These are phyloP conservation scores for Lepus europaeus DNA, from an alignment of 2,113 vertebrate species.

Conservation along the genomic window DNA sequence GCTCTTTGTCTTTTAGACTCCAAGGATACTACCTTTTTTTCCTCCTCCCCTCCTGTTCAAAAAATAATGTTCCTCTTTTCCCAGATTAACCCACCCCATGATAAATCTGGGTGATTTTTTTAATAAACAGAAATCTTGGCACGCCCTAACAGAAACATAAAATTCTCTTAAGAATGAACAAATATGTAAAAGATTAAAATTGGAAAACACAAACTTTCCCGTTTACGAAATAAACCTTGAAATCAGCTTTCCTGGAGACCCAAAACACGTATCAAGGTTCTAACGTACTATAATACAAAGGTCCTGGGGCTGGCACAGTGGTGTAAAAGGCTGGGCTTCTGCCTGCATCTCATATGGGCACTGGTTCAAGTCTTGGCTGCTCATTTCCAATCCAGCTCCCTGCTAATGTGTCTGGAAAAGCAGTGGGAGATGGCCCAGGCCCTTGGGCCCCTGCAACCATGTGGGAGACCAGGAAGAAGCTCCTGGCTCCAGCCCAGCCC, in stretches of 20 bases:
- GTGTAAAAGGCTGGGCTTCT: too few species aligned
- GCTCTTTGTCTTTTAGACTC: background rate
- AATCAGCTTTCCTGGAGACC: background rate
- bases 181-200: constrained; percentile 49
- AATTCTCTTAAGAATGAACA: background rate
- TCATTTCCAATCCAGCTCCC: too few species aligned
- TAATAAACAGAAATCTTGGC: constrained; percentile 35
- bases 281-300: background rate
- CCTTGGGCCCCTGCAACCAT: too few species aligned
- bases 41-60: background rate
- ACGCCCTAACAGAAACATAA: constrained; percentile 32
- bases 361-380: too few species aligned
- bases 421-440: too few species aligned
- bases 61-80: background rate
- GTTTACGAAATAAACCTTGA: constrained; percentile 42
- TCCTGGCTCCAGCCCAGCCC: too few species aligned
- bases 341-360: too few species aligned
- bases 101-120: constrained; percentile 42
- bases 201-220: background rate
- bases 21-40: background rate
- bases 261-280: background rate
- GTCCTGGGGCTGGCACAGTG: too few species aligned
- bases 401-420: too few species aligned
- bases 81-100: background rate
- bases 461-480: too few species aligned